phyloP scores from a whole-genome alignment of 2,113 vertebrate species.

The Marmota flaviventris region DNA sequence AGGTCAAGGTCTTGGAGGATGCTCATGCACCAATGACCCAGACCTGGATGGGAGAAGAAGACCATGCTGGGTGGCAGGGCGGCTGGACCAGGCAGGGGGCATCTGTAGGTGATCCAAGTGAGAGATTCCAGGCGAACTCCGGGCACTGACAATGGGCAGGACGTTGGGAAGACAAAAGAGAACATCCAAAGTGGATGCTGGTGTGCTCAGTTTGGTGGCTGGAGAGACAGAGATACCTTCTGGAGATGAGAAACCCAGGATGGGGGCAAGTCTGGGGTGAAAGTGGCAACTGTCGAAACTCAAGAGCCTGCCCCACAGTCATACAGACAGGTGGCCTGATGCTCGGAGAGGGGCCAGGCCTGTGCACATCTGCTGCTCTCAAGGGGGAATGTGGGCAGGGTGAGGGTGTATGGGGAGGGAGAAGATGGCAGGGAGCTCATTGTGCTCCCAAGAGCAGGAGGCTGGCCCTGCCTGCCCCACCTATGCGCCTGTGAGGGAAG shows the following conservation, averaged over 20 bases:
- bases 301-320: background rate
- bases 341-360: background rate
- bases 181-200: background rate
- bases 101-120: background rate
- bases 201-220: background rate
- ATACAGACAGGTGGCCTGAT: background rate
- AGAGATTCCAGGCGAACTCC: background rate
- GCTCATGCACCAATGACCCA: background rate
- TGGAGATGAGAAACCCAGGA: background rate
- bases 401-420: background rate
- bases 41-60: background rate
- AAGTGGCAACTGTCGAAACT: background rate
- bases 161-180: background rate
- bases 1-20: background rate
- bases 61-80: background rate
- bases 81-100: background rate
- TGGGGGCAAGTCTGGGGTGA: no score
- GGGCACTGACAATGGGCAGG: background rate
- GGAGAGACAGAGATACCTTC: background rate
- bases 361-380: no score
- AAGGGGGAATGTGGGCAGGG: background rate
- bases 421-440: background rate
- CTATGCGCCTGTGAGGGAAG: no score
- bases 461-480: no score
- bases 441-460: no score